Conservation (phyloP, 2,888 invertebrate species). For the Rotaria socialis region DNA sequence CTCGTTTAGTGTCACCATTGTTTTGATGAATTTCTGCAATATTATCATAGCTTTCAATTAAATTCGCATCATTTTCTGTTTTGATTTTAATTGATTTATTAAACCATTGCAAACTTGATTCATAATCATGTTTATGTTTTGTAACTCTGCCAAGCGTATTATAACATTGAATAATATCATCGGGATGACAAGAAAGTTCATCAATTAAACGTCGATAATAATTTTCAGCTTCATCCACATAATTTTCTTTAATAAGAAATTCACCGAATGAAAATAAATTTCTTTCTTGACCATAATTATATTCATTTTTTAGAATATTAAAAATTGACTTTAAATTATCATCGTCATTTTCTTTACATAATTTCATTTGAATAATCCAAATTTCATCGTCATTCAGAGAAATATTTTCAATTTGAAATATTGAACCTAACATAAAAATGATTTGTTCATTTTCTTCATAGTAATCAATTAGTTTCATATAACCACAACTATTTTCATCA, state of each 20-base stretch:
- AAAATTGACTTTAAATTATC: neutral
- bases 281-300: neutral
- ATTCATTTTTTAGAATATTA: neutral
- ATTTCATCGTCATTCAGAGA: neutral
- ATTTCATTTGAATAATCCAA: neutral
- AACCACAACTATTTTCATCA: neutral
- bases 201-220: neutral
- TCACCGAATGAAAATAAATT: neutral
- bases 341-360: neutral
- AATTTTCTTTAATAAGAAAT: neutral
- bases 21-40: neutral
- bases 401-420: neutral
- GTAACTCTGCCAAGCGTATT: neutral
- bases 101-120: neutral
- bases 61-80: neutral
- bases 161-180: neutral
- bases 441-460: neutral
- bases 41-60: neutral
- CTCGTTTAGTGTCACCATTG: neutral
- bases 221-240: neutral
- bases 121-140: neutral
- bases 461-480: neutral
- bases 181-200: neutral
- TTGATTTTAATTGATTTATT: neutral
- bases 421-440: neutral